These are phyloP conservation scores for Leptopilina clavipes DNA, from an alignment of 1,140 invertebrate genomes.

Conservation along the genomic window DNA sequence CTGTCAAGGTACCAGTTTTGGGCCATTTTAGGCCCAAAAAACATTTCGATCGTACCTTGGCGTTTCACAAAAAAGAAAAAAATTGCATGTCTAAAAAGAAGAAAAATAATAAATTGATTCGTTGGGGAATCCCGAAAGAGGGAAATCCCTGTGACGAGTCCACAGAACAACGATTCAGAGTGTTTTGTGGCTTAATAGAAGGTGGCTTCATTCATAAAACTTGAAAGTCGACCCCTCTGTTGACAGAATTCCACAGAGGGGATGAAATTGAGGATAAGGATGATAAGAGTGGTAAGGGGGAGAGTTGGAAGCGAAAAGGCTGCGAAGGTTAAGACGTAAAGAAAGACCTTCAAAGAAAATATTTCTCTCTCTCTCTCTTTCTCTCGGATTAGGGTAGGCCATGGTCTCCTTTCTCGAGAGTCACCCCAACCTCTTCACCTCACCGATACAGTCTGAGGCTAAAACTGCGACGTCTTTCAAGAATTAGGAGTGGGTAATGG, in stretches of 20 bases:
- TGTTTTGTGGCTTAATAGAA: slow-evolving; percentile 21
- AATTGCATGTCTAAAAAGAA: too few species aligned
- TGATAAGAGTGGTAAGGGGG: slow-evolving; percentile 50
- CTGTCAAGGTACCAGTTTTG: too few species aligned
- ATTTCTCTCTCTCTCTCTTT: too few species aligned
- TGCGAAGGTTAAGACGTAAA: slow-evolving; percentile 35
- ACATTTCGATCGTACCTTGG: too few species aligned
- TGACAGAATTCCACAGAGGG: slow-evolving; percentile 36
- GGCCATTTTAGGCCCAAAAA: too few species aligned
- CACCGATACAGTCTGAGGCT: slow-evolving; percentile 46
- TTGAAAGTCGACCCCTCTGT: slow-evolving; percentile 46
- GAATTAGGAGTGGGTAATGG: slow-evolving; percentile 67
- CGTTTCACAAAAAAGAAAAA: too few species aligned
- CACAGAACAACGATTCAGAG: background rate
- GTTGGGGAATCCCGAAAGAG: background rate
- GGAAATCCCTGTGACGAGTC: slow-evolving; percentile 7
- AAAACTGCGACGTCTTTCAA: slow-evolving; percentile 47
- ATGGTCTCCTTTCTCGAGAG: slow-evolving; percentile 48
- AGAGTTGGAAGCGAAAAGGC: slow-evolving; percentile 35
- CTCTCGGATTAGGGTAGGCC: slow-evolving; percentile 70
- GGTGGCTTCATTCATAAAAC: slow-evolving; percentile 63
- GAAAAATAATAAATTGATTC: too few species aligned
- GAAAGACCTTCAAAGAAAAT: slow-evolving; percentile 61
- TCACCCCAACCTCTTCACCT: slow-evolving; percentile 68
- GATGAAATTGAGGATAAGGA: slow-evolving; percentile 39